These are phyloP conservation scores for Hippotragus niger DNA, from an alignment of 2,113 vertebrate species.

Conservation along the genomic window DNA sequence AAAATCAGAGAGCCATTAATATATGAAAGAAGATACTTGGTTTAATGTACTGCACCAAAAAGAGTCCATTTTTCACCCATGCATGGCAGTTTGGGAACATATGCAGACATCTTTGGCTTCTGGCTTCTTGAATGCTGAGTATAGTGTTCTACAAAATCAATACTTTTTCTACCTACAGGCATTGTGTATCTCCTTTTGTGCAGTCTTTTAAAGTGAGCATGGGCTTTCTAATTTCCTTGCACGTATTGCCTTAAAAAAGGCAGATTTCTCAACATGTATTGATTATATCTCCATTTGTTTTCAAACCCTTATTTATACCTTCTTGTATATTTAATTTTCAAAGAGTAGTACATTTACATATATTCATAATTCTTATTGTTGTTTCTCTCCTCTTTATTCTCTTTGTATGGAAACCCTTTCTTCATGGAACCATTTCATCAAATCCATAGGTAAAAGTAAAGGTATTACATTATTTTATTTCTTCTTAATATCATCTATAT, in stretches of 20 bases:
- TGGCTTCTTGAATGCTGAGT: conserved; percentile 81
- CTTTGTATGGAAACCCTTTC: conserved; percentile 93
- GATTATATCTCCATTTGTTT: conserved; percentile 75
- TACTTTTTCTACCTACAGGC: conserved; percentile 46
- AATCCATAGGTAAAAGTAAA: conserved; percentile 99
- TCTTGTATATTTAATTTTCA: conserved; percentile 80
- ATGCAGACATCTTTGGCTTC: conserved; percentile 77
- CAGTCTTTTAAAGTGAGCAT: conserved; percentile 78
- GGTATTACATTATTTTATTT: conserved; percentile 90
- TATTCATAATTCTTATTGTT: conserved; percentile 89
- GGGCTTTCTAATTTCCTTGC: conserved; percentile 77
- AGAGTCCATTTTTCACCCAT: conserved; percentile 79
- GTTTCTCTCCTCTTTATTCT: conserved; percentile 91
- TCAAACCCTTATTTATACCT: conserved; percentile 70
- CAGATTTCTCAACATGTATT: conserved; percentile 47
- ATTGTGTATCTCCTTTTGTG: conserved; percentile 67
- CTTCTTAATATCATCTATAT: conserved; percentile 77
- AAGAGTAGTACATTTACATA: conserved; percentile 79
- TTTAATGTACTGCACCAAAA: conserved; percentile 59
- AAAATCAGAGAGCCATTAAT: conserved; percentile 60
- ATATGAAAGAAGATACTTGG: conserved; percentile 64
- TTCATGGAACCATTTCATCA: conserved; percentile 99
- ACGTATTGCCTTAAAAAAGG: conserved; percentile 76
- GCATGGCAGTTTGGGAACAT: conserved; percentile 82
- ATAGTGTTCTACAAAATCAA: conserved; percentile 64